A percentile compares a stretch with the other conserved stretches of the same genome.
phyloP scores from a whole-genome alignment of 2,113 vertebrate species.

The Rhinopomastus cyanomelas region DNA sequence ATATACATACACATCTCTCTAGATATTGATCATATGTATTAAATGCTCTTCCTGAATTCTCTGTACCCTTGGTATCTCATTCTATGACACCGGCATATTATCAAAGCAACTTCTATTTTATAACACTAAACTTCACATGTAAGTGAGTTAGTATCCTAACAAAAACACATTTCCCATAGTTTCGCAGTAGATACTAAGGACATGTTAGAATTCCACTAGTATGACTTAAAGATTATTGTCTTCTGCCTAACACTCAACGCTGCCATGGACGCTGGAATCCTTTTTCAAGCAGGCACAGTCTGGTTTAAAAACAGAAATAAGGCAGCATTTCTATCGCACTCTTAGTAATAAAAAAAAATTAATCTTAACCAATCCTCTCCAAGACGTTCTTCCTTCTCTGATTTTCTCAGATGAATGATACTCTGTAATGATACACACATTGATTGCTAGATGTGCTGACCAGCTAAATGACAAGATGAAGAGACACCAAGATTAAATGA shows the following conservation, averaged over 20 bases:
- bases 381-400: neutral
- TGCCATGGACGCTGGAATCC: neutral
- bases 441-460: neutral
- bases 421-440: neutral
- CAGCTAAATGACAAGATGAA: neutral
- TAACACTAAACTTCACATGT: neutral
- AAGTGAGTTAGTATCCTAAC: neutral
- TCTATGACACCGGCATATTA: neutral
- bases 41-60: neutral
- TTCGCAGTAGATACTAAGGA: neutral
- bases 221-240: neutral
- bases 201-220: neutral
- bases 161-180: neutral
- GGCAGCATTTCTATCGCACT: neutral
- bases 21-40: too few species aligned
- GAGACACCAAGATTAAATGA: neutral
- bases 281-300: neutral
- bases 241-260: neutral
- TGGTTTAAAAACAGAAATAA: neutral
- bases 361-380: neutral
- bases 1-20: neutral
- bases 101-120: neutral
- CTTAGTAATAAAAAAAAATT: neutral
- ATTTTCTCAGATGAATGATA: neutral
- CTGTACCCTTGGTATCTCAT: neutral